phyloP scores from a whole-genome alignment of 2,888 invertebrate genomes.

The Dugesia japonica region DNA sequence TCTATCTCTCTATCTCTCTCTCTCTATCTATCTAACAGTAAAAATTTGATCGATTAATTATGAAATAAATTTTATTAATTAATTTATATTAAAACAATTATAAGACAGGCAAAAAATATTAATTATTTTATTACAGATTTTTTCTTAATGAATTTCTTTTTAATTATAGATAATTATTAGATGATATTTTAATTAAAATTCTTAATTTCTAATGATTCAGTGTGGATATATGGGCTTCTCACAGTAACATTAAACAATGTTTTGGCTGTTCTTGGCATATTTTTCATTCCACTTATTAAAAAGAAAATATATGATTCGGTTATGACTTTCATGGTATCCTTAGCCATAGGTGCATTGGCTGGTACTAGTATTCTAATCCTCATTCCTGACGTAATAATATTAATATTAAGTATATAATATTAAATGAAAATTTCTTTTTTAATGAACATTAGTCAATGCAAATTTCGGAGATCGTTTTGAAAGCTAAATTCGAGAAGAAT shows the following conservation, averaged over 20 bases:
- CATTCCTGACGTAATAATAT: slow-evolving; percentile 52
- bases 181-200: too few relatives aligned
- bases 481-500: background rate
- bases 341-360: slow-evolving; percentile 54
- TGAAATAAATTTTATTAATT: too few relatives aligned
- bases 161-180: too few relatives aligned
- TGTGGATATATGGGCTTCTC: slow-evolving; percentile 54
- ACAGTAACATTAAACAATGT: slow-evolving; percentile 54
- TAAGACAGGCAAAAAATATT: too few relatives aligned
- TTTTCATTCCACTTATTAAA: slow-evolving; percentile 53
- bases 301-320: slow-evolving; percentile 52
- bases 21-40: too few relatives aligned
- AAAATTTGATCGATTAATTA: too few relatives aligned
- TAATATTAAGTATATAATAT: background rate
- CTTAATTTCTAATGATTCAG: slow-evolving; percentile 44
- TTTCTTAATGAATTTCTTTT: too few relatives aligned
- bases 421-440: background rate
- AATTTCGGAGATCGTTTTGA: background rate
- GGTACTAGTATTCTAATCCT: slow-evolving; percentile 54
- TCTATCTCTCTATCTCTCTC: too few relatives aligned
- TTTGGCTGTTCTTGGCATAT: slow-evolving; percentile 53
- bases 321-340: slow-evolving; percentile 52
- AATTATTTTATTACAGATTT: too few relatives aligned
- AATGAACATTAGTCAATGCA: slow-evolving; percentile 25
- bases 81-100: too few relatives aligned